A percentile compares a stretch with the other conserved stretches of the same genome.
Evolutionary conservation across 2,888 invertebrate genomes (phyloP).

Genomic region (Heteromyza rotundicornis): DNA sequence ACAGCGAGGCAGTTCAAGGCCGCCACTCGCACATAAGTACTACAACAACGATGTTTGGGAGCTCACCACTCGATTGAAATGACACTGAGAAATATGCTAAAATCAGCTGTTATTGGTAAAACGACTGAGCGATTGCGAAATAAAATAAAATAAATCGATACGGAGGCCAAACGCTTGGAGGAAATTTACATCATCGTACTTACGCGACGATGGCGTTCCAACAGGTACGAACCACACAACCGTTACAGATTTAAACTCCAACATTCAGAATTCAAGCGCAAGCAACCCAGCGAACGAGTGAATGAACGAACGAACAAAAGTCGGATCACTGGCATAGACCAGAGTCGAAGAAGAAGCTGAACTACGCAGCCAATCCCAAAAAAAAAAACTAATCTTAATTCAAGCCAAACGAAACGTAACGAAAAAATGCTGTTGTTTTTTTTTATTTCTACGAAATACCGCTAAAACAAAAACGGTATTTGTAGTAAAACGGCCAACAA

Average conservation of each 20-base stretch:
- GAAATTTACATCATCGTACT: not conserved
- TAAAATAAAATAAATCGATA: too few relatives aligned
- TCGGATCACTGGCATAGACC: not conserved
- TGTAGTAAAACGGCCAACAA: slow-evolving; percentile 59
- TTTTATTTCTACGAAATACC: slow-evolving; percentile 15
- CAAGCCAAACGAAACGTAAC: slow-evolving; percentile 39
- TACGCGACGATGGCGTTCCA: too few relatives aligned
- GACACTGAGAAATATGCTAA: too few relatives aligned
- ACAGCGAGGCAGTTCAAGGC: not conserved
- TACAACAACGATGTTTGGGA: too few relatives aligned
- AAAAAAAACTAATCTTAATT: too few relatives aligned
- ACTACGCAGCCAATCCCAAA: slow-evolving; percentile 22
- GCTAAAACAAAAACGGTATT: slow-evolving; percentile 42
- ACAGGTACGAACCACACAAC: not conserved
- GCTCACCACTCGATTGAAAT: too few relatives aligned
- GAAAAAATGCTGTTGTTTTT: too few relatives aligned
- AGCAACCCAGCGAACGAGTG: not conserved
- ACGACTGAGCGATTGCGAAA: too few relatives aligned
- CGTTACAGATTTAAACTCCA: not conserved
- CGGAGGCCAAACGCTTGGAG: not conserved
- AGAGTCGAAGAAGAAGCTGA: slow-evolving; percentile 11
- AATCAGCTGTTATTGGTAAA: too few relatives aligned
- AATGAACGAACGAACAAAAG: not conserved
- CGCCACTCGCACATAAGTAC: not conserved
- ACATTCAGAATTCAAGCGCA: not conserved